phyloP scores from a whole-genome alignment of 2,113 vertebrate genomes.

The Centrocercus urophasianus region DNA sequence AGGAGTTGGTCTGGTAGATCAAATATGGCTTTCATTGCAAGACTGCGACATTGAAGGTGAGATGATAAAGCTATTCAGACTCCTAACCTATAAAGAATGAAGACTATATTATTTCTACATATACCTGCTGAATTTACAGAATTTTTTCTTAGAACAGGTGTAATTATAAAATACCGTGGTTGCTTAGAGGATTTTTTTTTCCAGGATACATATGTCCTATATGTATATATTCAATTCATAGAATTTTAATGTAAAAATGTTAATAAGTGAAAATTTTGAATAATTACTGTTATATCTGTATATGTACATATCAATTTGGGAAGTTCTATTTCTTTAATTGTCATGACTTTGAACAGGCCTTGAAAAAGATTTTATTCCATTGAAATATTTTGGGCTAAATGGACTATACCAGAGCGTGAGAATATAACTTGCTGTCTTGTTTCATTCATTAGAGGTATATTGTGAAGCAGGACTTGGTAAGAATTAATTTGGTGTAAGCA shows the following conservation, averaged over 20 bases:
- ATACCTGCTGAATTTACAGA: not conserved
- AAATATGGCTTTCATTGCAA: conserved; percentile 75
- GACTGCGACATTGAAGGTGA: conserved; percentile 72
- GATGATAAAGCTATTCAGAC: conserved; percentile 48
- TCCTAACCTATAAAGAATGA: conserved; percentile 26
- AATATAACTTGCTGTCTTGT: not conserved
- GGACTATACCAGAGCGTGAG: not conserved
- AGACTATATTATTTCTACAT: not conserved
- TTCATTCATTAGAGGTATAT: not conserved
- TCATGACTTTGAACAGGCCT: not conserved
- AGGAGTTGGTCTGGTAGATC: conserved; percentile 72
- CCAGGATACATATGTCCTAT: not conserved
- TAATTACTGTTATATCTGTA: not conserved
- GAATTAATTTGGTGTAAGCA: not conserved
- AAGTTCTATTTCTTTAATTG: not conserved
- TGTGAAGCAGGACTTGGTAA: not conserved
- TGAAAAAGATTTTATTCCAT: not conserved
- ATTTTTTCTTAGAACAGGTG: not conserved
- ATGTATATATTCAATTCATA: not conserved
- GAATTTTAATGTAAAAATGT: not conserved
- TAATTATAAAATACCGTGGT: not conserved
- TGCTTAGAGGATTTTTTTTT: not conserved
- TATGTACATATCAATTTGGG: not conserved
- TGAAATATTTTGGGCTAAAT: not conserved
- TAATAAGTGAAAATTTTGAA: not conserved